These are phyloP conservation scores for Chrysopa pallens DNA, from an alignment of 1,140 invertebrate species.

Conservation along the genomic window DNA sequence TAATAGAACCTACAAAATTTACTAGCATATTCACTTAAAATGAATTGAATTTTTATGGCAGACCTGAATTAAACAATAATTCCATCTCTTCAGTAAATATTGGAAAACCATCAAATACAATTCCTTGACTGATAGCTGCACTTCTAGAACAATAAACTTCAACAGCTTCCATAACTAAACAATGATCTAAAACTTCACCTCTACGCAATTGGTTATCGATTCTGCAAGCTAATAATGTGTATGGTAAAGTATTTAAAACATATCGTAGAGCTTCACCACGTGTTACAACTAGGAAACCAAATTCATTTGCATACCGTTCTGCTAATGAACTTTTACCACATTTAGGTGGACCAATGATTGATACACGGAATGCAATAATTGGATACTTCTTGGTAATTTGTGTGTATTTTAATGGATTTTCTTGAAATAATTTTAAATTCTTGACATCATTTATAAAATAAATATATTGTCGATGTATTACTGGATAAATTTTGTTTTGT, in stretches of 20 bases:
- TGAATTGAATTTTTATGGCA: no score
- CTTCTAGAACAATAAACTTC: slow-evolving; percentile 26
- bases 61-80: slow-evolving; percentile 13
- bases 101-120: slow-evolving; percentile 37
- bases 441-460: slow-evolving; percentile 32
- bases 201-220: slow-evolving; percentile 19
- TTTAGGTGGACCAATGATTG: slow-evolving; percentile 67
- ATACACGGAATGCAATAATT: slow-evolving; percentile 44
- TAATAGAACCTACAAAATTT: no score
- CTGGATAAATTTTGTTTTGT: slow-evolving; percentile 24
- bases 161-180: slow-evolving; percentile 26
- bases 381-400: slow-evolving; percentile 17
- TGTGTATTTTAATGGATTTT: slow-evolving; percentile 32
- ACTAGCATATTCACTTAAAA: no score
- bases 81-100: slow-evolving; percentile 23
- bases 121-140: slow-evolving; percentile 24
- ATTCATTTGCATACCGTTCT: slow-evolving; percentile 25
- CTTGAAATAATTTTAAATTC: slow-evolving; percentile 26
- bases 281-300: slow-evolving; percentile 28
- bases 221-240: slow-evolving; percentile 23
- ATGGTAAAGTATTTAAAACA: slow-evolving; percentile 24
- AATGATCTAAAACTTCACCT: slow-evolving; percentile 20
- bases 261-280: slow-evolving; percentile 27
- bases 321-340: slow-evolving; percentile 62
- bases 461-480: slow-evolving; percentile 32